Base-by-base conservation (phyloP, 2,888 invertebrate genomes). In the Dolichopus griseipennis region DNA sequence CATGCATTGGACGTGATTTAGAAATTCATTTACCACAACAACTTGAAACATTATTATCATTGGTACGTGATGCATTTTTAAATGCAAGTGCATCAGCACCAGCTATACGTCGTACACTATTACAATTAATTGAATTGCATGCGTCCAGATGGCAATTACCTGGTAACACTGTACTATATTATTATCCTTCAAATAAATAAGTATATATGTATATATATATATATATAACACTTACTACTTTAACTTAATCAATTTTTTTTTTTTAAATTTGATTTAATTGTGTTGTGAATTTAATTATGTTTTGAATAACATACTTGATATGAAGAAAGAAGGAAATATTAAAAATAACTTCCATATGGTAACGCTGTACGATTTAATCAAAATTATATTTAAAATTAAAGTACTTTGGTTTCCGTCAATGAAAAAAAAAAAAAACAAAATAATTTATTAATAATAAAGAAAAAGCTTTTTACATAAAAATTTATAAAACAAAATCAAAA, bases 71-170 rank as follows among this genome's bases (percentile, higher is more conserved):
- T 82, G 92, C 92, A 10, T 93, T 95, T 83, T 85, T 95, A 74
- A 88, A 87, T 77, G 86, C 89, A 18, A 86, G 87, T 63, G 85
- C 85, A 43, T 89, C 90, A 21, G 86, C 90, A 66, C 88, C 91
- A 4, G 87, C 88, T 72, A 90, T 92, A 71, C 87, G 92, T 73
- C 91, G 92, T 78, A 93, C 93, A 2, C 84, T 95, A 69, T 84
- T 95, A 71, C 95, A 95, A 81, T 85, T 95, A 69, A 93, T 95
- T 73, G 95, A 95, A 81, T 84, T 95, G 68, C 92, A 93, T 81
- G 94, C 95, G 1, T 91, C 92, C 0, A 89, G 91, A 79, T 95
- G 95, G 95, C 92, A 93, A 79, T 85, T 95, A 72, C 91, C 93
- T 22, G 93, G 93, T 68, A 91, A 92, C 66, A 92, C 95, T 5